A percentile compares a stretch with the other conserved stretches of the same genome.
Conservation (phyloP, 2,888 invertebrate genomes). For the Rhaphigaster nebulosa region DNA sequence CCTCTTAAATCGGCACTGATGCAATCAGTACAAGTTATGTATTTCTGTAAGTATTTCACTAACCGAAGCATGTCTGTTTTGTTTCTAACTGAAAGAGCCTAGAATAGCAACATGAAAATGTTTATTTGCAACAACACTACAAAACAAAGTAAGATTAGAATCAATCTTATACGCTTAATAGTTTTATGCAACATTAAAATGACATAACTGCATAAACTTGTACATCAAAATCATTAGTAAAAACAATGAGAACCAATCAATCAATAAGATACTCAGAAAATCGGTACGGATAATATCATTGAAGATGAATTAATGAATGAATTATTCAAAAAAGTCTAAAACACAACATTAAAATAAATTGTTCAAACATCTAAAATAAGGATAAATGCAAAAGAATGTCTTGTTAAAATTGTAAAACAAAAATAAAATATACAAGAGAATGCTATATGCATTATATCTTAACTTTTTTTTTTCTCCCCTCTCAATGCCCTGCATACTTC, state of each 20-base stretch:
- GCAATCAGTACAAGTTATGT: constrained; percentile 14
- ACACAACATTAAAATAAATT: no score
- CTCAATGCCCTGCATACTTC: no score
- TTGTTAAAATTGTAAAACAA: no score
- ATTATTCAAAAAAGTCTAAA: no score
- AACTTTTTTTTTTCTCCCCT: no score
- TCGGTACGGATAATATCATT: not conserved
- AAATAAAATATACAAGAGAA: no score
- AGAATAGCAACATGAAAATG: not conserved
- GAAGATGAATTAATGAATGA: no score
- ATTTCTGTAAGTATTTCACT: constrained; percentile 38
- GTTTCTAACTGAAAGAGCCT: not conserved
- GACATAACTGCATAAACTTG: not conserved
- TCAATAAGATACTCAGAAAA: not conserved
- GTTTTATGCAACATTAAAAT: not conserved
- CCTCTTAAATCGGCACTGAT: not conserved
- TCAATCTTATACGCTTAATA: not conserved
- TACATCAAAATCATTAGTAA: not conserved
- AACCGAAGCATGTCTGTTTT: constrained; percentile 9
- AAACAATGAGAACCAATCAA: not conserved
- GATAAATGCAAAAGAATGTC: no score
- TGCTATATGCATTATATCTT: no score
- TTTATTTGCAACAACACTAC: not conserved
- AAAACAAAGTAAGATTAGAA: not conserved
- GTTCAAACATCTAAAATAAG: no score